Evolutionary conservation across 2,797 vertebrate species (phyloP), one percentile per base, ranked within the genome.

Genomic region (Staurois parvus): DNA sequence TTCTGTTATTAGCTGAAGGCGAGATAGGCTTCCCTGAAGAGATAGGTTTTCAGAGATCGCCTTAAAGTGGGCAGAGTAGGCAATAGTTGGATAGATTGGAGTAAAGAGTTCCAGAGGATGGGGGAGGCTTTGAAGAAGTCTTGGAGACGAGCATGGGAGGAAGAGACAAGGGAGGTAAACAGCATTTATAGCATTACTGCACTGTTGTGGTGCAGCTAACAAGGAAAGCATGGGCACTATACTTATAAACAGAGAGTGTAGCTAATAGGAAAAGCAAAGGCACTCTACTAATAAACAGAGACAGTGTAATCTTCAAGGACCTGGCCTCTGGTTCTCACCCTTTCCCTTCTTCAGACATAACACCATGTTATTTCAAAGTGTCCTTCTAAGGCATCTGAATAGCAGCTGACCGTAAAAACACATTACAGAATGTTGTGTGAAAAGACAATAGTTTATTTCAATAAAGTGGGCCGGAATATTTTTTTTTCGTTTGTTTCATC

Each of bases 251-350:
- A 59, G 30, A 81, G 68, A 62, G 42, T 17, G 24, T 81, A 72
- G 72, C 59, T 37, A 0, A 37, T 37, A 37, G 34, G 56, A 70
- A 79, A 80, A 21, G 9, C 21, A 26, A n/a, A 19, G n/a, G 59
- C n/a, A 40, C 26, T 67, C 4, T 52, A 34, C 56, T 77, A 9
- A 26, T 70, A 21, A 45, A 59, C 68, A 72, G 30, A 81, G 79
- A 62, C 48, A 37, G 64, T 17, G 24, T 81, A 72, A 80, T 80
- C 68, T 81, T 26, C 68, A 81, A 81, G 79, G 79, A 81, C 78
- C 13, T 12, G 13, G 42, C 52, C 45, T 4, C 26, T 70, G 28
- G 9, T 66, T 66, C 64, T 66, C 64, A 29, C 64, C 64, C 64
- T 66, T 12, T 11, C 13, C 28, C 7, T 64, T 64, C 59, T 64